Evolutionary conservation across 2,113 vertebrate species (phyloP).

Genomic region (Trematocara zebra): DNA sequence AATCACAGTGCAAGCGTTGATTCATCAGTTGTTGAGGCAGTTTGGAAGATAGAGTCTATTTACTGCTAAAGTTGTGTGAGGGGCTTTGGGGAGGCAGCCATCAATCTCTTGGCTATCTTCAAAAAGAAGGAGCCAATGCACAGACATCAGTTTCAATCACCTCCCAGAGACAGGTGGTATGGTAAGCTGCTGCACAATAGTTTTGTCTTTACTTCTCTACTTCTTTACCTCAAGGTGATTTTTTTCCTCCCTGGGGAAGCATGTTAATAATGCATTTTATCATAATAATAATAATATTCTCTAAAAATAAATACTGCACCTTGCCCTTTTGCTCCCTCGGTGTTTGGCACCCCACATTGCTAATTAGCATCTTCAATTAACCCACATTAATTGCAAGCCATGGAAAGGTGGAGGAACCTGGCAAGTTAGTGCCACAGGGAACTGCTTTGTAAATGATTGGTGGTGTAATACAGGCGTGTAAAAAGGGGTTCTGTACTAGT

Average conservation of each 20-base stretch:
- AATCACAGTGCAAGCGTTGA: conserved; percentile 64
- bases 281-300: conserved; percentile 71
- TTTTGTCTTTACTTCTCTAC: not conserved
- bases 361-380: conserved; percentile 78
- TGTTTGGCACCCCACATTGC: conserved; percentile 66
- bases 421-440: conserved; percentile 46
- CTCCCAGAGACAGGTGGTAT: conserved; percentile 60
- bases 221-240: conserved; percentile 70
- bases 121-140: conserved; percentile 66
- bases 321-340: conserved; percentile 63
- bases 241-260: conserved; percentile 48
- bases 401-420: conserved; percentile 50
- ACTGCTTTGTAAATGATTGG: conserved; percentile 53
- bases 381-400: conserved; percentile 64
- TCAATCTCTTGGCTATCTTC: conserved; percentile 77
- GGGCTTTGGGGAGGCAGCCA: conserved; percentile 70
- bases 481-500: not conserved
- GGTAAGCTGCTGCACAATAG: conserved; percentile 54
- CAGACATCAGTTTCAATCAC: conserved; percentile 75
- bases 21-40: conserved; percentile 72
- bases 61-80: conserved; percentile 72
- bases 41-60: conserved; percentile 78
- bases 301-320: conserved; percentile 68
- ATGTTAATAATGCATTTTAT: conserved; percentile 71
- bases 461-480: not conserved